Conservation (phyloP, 2,797 vertebrate genomes). For the Arnoldichthys spilopterus region DNA sequence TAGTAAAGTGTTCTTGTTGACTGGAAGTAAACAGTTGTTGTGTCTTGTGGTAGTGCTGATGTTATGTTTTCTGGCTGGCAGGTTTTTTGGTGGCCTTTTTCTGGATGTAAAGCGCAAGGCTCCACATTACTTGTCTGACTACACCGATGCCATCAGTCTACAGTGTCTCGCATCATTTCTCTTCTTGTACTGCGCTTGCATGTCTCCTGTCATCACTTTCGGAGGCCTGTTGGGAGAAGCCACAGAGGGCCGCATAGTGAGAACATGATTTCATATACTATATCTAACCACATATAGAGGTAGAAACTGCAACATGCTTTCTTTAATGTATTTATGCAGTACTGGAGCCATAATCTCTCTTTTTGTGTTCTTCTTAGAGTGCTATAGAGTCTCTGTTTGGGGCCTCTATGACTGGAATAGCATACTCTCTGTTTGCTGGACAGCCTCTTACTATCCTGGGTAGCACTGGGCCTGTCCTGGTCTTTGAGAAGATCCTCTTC, state of each 20-base stretch:
- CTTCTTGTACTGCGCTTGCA: slow-evolving; percentile 99
- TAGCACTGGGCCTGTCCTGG: slow-evolving; percentile 96
- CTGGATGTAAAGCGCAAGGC: slow-evolving; percentile 95
- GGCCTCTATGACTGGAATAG: slow-evolving; percentile 98
- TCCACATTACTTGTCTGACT: slow-evolving; percentile 96
- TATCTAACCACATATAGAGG: background rate
- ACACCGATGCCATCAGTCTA: slow-evolving; percentile 92
- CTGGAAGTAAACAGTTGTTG: background rate
- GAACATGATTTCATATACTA: slow-evolving; percentile 50
- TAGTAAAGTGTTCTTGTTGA: background rate
- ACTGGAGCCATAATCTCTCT: background rate
- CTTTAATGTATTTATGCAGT: slow-evolving; percentile 67
- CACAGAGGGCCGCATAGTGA: slow-evolving; percentile 97
- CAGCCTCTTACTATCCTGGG: slow-evolving; percentile 98
- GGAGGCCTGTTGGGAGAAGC: slow-evolving; percentile 97
- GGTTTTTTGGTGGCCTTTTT: slow-evolving; percentile 91
- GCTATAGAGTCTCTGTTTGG: slow-evolving; percentile 99
- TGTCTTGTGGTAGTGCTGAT: background rate
- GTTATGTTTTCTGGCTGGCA: slow-evolving; percentile 61
- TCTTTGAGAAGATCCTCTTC: slow-evolving; percentile 99
- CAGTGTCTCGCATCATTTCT: slow-evolving; percentile 98
- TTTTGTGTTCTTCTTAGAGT: slow-evolving; percentile 80
- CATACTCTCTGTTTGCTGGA: slow-evolving; percentile 94
- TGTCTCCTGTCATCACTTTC: slow-evolving; percentile 99
- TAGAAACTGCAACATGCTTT: background rate